phyloP scores from a whole-genome alignment of 2,797 vertebrate genomes.

The Micrastur ruficollis region DNA sequence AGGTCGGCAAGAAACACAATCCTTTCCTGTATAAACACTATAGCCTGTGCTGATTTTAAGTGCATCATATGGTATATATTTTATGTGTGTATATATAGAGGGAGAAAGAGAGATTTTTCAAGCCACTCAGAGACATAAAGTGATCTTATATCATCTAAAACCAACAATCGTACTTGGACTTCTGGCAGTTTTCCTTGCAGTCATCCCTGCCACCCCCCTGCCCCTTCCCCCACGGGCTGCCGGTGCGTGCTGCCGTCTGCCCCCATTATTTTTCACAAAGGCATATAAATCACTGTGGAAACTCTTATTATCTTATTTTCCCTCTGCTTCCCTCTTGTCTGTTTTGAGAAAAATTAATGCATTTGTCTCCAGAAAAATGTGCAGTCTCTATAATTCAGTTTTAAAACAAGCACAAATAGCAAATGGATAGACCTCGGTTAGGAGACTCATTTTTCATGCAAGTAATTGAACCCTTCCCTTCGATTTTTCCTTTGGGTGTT shows the following conservation, averaged over 20 bases:
- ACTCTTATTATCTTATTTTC: conserved; percentile 80
- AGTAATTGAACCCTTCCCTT: conserved; percentile 76
- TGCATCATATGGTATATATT: conserved; percentile 47
- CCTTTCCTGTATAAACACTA: conserved; percentile 51
- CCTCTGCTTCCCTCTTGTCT: conserved; percentile 71
- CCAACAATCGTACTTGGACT: conserved; percentile 62
- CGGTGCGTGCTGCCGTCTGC: background rate
- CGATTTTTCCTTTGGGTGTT: conserved; percentile 73
- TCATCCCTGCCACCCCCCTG: background rate
- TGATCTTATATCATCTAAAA: conserved; percentile 69
- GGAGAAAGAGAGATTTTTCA: conserved; percentile 39
- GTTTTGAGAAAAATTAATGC: conserved; percentile 78
- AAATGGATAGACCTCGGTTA: conserved; percentile 63
- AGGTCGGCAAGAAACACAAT: conserved; percentile 34
- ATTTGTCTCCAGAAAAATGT: conserved; percentile 71
- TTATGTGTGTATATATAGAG: background rate
- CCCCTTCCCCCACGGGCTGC: background rate
- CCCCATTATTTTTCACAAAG: conserved; percentile 71
- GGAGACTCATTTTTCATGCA: conserved; percentile 75
- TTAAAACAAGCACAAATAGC: conserved; percentile 73
- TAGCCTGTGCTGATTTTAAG: background rate
- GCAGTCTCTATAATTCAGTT: conserved; percentile 75
- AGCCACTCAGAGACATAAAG: conserved; percentile 60
- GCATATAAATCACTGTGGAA: conserved; percentile 77
- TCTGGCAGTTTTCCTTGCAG: conserved; percentile 56